phyloP scores from a whole-genome alignment of 2,113 vertebrate genomes.

The Dinomys branickii region DNA sequence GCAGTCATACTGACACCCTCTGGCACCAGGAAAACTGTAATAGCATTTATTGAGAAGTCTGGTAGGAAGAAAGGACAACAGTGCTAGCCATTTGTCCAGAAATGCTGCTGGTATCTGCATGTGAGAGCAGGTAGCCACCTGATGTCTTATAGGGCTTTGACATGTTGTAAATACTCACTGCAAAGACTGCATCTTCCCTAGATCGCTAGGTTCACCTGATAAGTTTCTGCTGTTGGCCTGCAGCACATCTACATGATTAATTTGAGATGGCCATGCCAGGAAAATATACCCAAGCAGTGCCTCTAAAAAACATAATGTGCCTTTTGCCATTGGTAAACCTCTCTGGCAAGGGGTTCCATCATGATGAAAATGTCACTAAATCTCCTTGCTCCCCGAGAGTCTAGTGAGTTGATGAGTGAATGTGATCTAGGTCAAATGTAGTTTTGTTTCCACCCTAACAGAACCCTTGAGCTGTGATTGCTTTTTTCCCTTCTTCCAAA shows the following conservation, averaged over 20 bases:
- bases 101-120: conserved; percentile 46
- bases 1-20: conserved; percentile 67
- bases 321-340: conserved; percentile 44
- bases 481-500: conserved; percentile 3
- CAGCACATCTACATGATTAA: background rate
- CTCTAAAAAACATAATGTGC: background rate
- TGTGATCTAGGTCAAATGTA: conserved; percentile 70
- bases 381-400: conserved; percentile 78
- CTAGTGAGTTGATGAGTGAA: background rate
- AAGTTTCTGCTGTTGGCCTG: conserved; percentile 15
- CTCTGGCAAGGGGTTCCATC: conserved; percentile 59
- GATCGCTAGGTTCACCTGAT: background rate
- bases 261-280: conserved; percentile 6
- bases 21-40: conserved; percentile 74
- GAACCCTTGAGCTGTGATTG: conserved; percentile 78
- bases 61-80: conserved; percentile 56
- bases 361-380: conserved; percentile 74
- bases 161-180: background rate
- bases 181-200: conserved; percentile 40
- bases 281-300: background rate
- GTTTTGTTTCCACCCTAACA: conserved; percentile 70
- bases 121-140: background rate
- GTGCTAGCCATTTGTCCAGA: conserved; percentile 68
- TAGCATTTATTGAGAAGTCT: conserved; percentile 48
- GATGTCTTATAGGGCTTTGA: background rate